Evolutionary conservation across 2,888 invertebrate species (phyloP), one percentile per base, ranked within the genome.

Genomic region (Drosophila ezoana): DNA sequence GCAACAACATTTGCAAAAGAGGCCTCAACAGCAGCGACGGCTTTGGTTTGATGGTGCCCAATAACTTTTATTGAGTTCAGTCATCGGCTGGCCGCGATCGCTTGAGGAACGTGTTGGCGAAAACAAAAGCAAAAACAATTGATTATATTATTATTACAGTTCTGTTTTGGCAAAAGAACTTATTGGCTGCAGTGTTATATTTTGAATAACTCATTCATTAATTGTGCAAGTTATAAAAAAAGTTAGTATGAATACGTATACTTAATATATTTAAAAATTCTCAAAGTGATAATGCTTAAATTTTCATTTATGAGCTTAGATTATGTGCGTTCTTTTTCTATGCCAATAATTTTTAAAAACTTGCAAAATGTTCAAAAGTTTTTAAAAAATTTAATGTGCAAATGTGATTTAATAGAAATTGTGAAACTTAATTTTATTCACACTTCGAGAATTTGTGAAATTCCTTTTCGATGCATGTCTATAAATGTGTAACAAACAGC

Each of bases 21-120:
- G 53, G 49, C 53, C 41, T 44, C 57, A 56, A 38, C 69, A 57
- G 59, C 73, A 59, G 49, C 64, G 49, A 43, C 60, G 63, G 52
- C 74, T 74, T 60, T 49, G 72, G 56, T 68, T 76, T 72, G 63
- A 76, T 85, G 85, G 79, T 81, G 68, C 60, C 74, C 79, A 80
- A 74, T 80, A 79, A 82, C 79, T 74, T 78, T 81, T 81, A 76
- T 76, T 79, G 75, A 87, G 84, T 80, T 90, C 89, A 90, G 89
- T 90, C 87, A 79, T 80, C 81, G 83, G 72, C 81, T 80, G 84
- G 69, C 80, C 89, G 90, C 90, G 90, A 87, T 87, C 89, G 81
- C 62, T 69, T 32, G 60, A 71, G 72, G 79, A 76, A 79, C 81
- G 76, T 71, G 57, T 47, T 33, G 6, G 6, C 1, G 40, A 43